A percentile compares a stretch with the other conserved stretches of the same genome.
Conservation (phyloP, 2,113 vertebrate species). For the Scartelaos histophorus region DNA sequence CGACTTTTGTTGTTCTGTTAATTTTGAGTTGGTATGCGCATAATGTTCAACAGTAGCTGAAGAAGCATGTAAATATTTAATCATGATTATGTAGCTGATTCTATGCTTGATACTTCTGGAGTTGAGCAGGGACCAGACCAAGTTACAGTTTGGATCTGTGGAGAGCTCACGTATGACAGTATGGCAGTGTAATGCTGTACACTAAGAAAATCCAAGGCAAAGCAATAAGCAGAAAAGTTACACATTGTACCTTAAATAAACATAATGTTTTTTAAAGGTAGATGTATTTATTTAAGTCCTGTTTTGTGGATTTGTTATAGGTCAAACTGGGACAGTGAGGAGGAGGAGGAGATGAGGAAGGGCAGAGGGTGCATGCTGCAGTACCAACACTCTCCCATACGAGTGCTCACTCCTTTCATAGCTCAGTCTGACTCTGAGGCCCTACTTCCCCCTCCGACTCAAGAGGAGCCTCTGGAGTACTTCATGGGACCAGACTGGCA, state of each 20-base stretch:
- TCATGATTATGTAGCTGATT: too few species aligned
- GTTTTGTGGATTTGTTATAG: slow-evolving; percentile 59
- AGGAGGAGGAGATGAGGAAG: slow-evolving; percentile 86
- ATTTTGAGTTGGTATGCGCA: not conserved
- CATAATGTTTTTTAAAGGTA: not conserved
- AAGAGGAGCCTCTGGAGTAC: slow-evolving; percentile 62
- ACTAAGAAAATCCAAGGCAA: too few species aligned
- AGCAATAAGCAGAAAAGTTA: too few species aligned
- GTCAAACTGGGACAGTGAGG: slow-evolving; percentile 85
- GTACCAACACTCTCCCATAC: slow-evolving; percentile 87
- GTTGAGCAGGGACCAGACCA: too few species aligned
- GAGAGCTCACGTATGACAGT: too few species aligned
- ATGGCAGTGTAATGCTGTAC: too few species aligned
- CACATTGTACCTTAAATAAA: too few species aligned
- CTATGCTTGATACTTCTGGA: too few species aligned
- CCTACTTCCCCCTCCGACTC: slow-evolving; percentile 25
- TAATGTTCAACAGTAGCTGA: not conserved
- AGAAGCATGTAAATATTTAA: too few species aligned
- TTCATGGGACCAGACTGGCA: slow-evolving; percentile 91
- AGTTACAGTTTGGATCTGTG: too few species aligned
- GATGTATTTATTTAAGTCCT: not conserved
- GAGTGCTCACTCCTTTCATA: slow-evolving; percentile 86
- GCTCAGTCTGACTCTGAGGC: slow-evolving; percentile 71
- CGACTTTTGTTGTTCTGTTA: not conserved
- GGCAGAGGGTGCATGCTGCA: slow-evolving; percentile 89